These are phyloP conservation scores for Pygocentrus nattereri DNA, from an alignment of 2,797 vertebrate genomes.

Conservation along the genomic window DNA sequence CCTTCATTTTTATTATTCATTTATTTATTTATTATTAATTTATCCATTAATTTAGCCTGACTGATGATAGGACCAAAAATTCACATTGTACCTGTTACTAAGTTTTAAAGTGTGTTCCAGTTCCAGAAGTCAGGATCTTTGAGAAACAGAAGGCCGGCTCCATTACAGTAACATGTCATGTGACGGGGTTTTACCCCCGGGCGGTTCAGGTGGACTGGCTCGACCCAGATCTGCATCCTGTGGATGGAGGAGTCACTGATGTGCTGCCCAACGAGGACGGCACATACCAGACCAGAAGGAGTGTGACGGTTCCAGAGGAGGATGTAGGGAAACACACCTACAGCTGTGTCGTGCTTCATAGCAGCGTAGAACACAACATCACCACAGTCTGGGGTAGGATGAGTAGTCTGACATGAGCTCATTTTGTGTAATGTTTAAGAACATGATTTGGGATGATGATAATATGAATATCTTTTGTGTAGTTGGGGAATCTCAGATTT, in stretches of 20 bases:
- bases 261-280: background rate
- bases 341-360: slow-evolving; percentile 5
- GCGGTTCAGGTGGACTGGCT: background rate
- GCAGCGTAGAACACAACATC: background rate
- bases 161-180: background rate
- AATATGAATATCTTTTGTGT: background rate
- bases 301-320: background rate
- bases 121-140: background rate
- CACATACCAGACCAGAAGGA: slow-evolving; percentile 1
- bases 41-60: too few species aligned
- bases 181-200: background rate
- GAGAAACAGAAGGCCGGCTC: background rate
- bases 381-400: background rate
- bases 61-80: background rate
- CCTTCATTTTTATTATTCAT: too few species aligned
- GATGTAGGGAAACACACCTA: slow-evolving; percentile 4
- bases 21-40: too few species aligned
- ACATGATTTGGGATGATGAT: background rate
- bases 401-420: too few species aligned
- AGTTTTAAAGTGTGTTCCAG: background rate
- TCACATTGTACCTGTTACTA: background rate
- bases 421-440: background rate
- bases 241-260: background rate
- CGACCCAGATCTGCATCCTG: background rate
- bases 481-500: background rate